Evolutionary conservation across 2,113 vertebrate genomes (phyloP).

Genomic region (Fregata magnificens): DNA sequence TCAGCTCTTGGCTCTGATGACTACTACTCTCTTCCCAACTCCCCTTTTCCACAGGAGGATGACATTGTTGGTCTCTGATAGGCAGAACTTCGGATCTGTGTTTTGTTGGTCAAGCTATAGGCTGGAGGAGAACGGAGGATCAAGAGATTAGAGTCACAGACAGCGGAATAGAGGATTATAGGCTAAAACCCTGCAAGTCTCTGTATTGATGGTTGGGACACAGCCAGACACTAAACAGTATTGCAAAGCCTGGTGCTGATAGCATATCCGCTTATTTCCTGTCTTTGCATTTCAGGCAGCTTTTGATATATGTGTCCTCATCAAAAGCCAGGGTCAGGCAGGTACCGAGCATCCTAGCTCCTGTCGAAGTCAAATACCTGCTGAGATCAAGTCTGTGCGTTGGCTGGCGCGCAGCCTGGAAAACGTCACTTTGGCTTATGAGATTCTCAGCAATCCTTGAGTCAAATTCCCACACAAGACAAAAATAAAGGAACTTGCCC

Average conservation of each 20-base stretch:
- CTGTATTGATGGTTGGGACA: conserved; percentile 56
- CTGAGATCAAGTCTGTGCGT: conserved; percentile 34
- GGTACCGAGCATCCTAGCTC: neutral
- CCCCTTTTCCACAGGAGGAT: conserved; percentile 20
- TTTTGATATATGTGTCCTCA: neutral
- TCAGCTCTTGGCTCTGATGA: neutral
- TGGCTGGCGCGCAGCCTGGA: conserved; percentile 30
- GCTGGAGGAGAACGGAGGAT: conserved; percentile 2
- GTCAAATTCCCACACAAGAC: conserved; percentile 43
- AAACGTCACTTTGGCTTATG: conserved; percentile 9
- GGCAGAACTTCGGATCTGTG: neutral
- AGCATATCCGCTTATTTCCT: conserved; percentile 44
- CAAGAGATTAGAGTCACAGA: conserved; percentile 60
- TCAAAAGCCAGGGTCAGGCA: conserved; percentile 36
- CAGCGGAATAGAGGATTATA: conserved; percentile 52
- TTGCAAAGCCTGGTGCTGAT: conserved; percentile 47
- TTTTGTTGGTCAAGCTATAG: conserved; percentile 37
- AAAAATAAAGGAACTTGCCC: conserved; percentile 37
- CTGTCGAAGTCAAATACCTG: conserved; percentile 28
- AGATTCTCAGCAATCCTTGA: conserved; percentile 16
- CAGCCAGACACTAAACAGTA: conserved; percentile 20
- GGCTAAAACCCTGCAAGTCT: conserved; percentile 40
- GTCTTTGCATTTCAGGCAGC: conserved; percentile 29
- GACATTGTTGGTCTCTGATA: neutral
- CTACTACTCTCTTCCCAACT: neutral